Conservation (phyloP, 2,797 vertebrate genomes). For the Halcyon chelicuti region DNA sequence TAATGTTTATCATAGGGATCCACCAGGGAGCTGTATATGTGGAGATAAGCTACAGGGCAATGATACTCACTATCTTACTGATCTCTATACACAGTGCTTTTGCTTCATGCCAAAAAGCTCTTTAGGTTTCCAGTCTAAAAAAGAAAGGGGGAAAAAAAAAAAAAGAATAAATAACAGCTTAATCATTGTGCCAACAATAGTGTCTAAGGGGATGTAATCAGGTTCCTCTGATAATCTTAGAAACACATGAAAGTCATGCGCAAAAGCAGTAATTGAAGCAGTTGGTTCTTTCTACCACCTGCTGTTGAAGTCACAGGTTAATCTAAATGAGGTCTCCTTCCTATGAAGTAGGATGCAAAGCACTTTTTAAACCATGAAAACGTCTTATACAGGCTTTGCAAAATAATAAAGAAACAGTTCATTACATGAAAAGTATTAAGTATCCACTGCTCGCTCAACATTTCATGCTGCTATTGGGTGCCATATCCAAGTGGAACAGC, state of each 20-base stretch:
- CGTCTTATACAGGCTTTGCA: slow-evolving; percentile 71
- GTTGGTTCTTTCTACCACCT: slow-evolving; percentile 85
- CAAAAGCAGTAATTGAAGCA: slow-evolving; percentile 83
- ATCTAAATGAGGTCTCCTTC: slow-evolving; percentile 83
- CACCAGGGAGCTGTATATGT: slow-evolving; percentile 88
- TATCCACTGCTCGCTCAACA: slow-evolving; percentile 63
- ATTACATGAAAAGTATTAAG: slow-evolving; percentile 78
- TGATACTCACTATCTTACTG: slow-evolving; percentile 83
- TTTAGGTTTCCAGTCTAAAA: slow-evolving; percentile 76
- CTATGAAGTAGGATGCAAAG: slow-evolving; percentile 74
- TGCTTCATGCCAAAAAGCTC: slow-evolving; percentile 80
- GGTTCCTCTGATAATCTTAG: slow-evolving; percentile 84
- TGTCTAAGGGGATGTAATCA: slow-evolving; percentile 84
- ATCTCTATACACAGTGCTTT: slow-evolving; percentile 83
- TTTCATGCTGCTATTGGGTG: slow-evolving; percentile 42
- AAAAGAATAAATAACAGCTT: slow-evolving; percentile 77
- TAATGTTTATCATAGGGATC: slow-evolving; percentile 88
- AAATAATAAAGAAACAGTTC: slow-evolving; percentile 83
- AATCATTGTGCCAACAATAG: slow-evolving; percentile 84
- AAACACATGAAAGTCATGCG: slow-evolving; percentile 82
- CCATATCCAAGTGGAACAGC: slow-evolving; percentile 62
- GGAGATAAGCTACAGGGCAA: slow-evolving; percentile 86
- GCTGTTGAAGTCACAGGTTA: slow-evolving; percentile 85
- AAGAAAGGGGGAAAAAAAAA: background rate
- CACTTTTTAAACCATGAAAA: slow-evolving; percentile 82